These are phyloP conservation scores for Spilosoma lubricipeda DNA, from an alignment of 2,888 invertebrate genomes.

Conservation along the genomic window DNA sequence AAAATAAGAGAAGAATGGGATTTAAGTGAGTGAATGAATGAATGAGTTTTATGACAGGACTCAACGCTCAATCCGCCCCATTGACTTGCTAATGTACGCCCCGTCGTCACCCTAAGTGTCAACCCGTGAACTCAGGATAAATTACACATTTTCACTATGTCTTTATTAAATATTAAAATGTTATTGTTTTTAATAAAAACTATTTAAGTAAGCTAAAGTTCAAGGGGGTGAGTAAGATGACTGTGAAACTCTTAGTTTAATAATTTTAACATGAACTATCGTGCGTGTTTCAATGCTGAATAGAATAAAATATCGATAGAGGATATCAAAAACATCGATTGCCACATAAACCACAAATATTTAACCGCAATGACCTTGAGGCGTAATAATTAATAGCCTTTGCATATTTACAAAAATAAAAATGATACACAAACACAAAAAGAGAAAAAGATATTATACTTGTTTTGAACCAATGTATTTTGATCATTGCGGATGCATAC, in stretches of 20 bases:
- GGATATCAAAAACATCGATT: neutral
- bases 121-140: neutral
- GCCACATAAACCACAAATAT: neutral
- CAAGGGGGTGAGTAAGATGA: neutral
- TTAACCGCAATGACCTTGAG: neutral
- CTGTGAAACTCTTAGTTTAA: neutral
- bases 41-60: conserved; percentile 34
- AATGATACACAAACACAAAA: neutral
- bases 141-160: neutral
- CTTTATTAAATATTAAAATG: neutral
- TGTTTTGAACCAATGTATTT: neutral
- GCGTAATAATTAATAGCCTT: neutral
- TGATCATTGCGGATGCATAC: neutral
- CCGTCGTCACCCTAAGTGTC: neutral
- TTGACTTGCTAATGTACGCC: conserved; percentile 47
- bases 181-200: neutral
- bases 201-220: neutral
- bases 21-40: neutral
- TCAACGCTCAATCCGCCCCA: conserved; percentile 26
- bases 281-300: neutral
- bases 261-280: neutral
- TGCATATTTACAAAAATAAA: neutral
- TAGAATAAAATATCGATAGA: neutral
- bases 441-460: neutral
- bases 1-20: neutral